Conservation (phyloP, 2,888 invertebrate genomes). For the Axea sp. region DNA sequence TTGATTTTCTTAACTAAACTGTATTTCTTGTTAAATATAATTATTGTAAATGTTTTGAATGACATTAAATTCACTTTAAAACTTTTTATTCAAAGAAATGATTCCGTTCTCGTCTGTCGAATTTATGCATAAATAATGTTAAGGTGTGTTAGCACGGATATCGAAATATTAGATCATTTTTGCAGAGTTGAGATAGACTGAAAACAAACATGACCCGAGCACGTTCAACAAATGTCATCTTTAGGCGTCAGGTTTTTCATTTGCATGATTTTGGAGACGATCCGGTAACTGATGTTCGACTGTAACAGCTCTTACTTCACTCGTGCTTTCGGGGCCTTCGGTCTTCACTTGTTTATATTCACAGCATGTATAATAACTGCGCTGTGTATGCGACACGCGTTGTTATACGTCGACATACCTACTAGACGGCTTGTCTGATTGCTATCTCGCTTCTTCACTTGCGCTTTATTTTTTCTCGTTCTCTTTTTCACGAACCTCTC, state of each 20-base stretch:
- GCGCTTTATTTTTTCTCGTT: background rate
- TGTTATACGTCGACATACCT: background rate
- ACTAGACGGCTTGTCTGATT: conserved; percentile 6
- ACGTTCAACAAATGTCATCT: conserved; percentile 35
- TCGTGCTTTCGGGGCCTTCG: conserved; percentile 5
- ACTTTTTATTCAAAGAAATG: too few relatives aligned
- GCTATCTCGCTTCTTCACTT: background rate
- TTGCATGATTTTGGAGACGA: conserved; percentile 42
- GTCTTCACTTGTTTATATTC: conserved; percentile 23
- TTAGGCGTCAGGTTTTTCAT: conserved; percentile 30
- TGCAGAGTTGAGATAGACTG: background rate
- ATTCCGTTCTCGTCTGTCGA: too few relatives aligned
- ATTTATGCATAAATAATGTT: too few relatives aligned
- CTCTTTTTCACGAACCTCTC: background rate
- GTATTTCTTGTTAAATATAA: too few relatives aligned
- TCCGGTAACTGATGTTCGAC: conserved; percentile 19
- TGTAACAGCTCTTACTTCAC: conserved; percentile 3
- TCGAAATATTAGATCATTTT: conserved; percentile 24
- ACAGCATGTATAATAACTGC: conserved; percentile 15
- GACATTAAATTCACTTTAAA: too few relatives aligned
- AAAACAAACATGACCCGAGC: conserved; percentile 17
- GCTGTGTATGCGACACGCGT: background rate
- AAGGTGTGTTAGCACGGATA: background rate
- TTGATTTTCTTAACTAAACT: too few relatives aligned
- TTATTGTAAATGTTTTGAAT: too few relatives aligned